Percentiles rank a stretch among this genome's conserved stretches.
These are phyloP conservation scores for Zhuqinia jingwanae DNA, from an alignment of 2,888 invertebrate species.

Conservation along the genomic window DNA sequence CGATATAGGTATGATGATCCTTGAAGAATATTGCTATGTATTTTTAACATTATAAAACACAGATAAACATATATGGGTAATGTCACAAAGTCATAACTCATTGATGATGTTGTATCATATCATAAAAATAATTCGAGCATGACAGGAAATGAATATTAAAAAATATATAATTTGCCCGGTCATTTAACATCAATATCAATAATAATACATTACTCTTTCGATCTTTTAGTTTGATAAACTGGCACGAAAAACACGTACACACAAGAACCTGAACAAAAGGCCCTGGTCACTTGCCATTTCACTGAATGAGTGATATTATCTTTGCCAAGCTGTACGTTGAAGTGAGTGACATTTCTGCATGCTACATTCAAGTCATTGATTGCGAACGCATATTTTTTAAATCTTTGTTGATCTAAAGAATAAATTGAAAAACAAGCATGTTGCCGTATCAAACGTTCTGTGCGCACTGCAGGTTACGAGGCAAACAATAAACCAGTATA, in stretches of 20 bases:
- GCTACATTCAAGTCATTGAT: neutral
- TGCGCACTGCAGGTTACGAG: constrained; percentile 26
- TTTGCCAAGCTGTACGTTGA: neutral
- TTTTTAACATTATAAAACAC: no score
- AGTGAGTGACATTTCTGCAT: neutral
- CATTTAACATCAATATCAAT: constrained; percentile 17
- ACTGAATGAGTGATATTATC: neutral
- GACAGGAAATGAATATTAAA: constrained; percentile 13
- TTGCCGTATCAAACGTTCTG: neutral
- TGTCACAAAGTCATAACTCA: no score
- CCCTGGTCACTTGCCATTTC: constrained; percentile 33
- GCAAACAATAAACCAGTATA: neutral
- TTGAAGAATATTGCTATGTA: no score
- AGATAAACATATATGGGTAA: no score
- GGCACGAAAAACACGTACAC: constrained; percentile 2
- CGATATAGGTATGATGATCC: no score
- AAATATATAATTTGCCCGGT: neutral
- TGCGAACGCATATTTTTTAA: constrained; percentile 25
- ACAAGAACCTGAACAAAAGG: neutral
- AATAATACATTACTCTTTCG: neutral
- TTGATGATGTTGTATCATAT: no score
- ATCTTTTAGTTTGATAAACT: constrained; percentile 19
- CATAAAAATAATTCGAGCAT: neutral
- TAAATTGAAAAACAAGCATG: neutral
- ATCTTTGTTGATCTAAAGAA: constrained; percentile 18